Evolutionary conservation across 2,113 vertebrate genomes (phyloP).

Genomic region (Cairina moschata): DNA sequence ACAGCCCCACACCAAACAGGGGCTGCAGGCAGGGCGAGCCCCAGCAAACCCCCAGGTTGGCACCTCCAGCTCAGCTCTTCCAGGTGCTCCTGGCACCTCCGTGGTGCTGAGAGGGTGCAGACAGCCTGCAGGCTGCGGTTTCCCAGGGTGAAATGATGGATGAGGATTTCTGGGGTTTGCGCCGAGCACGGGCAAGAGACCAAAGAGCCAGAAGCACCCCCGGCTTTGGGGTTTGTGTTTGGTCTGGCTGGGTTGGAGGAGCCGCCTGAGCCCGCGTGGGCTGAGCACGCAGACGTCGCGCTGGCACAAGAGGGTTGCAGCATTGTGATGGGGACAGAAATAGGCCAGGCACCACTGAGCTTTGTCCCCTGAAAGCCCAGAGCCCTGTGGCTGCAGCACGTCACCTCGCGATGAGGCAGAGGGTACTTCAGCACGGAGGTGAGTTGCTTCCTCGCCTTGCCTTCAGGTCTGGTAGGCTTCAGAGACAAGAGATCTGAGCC

Average conservation of each 20-base stretch:
- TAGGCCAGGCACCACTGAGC: background rate
- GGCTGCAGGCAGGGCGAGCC: background rate
- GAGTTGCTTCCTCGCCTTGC: background rate
- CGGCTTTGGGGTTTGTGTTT: background rate
- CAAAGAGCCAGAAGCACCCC: background rate
- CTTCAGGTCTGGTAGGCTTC: background rate
- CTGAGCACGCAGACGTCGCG: background rate
- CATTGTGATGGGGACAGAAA: background rate
- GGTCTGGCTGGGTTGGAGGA: background rate
- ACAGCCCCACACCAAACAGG: background rate
- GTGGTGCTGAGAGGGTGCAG: background rate
- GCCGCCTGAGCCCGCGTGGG: rapidly evolving
- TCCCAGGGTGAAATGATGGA: background rate
- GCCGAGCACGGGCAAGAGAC: background rate
- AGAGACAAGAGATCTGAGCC: background rate
- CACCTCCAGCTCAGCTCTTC: background rate
- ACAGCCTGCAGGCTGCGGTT: background rate
- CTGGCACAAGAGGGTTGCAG: background rate
- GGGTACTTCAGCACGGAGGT: background rate
- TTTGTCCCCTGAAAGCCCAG: background rate
- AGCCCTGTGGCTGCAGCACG: background rate
- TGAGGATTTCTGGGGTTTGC: too few species aligned
- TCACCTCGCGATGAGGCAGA: background rate
- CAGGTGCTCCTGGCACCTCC: background rate
- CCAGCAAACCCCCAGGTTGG: background rate